phyloP scores from a whole-genome alignment of 2,113 vertebrate genomes.

The Rhinolophus sinicus region DNA sequence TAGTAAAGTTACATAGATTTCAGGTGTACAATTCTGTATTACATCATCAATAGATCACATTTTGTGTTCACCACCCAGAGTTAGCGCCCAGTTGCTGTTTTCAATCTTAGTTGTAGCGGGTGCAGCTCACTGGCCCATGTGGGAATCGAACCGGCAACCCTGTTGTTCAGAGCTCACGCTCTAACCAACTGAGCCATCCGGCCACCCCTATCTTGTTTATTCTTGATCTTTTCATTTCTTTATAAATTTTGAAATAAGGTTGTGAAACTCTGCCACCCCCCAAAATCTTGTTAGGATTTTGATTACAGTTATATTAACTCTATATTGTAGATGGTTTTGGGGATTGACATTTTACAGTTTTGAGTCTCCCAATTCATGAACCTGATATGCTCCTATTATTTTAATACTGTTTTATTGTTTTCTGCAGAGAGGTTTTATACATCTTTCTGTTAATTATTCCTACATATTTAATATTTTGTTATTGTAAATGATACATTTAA shows the following conservation, averaged over 20 bases:
- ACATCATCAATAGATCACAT: no score
- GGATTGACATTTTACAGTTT: not conserved
- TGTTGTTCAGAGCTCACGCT: no score
- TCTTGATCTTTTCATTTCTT: not conserved
- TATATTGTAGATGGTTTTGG: not conserved
- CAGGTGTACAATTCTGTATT: no score
- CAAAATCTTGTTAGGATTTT: not conserved
- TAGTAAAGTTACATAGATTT: no score
- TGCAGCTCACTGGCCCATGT: no score
- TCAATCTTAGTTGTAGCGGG: no score
- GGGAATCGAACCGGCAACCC: no score
- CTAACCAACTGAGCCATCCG: no score
- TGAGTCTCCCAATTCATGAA: not conserved
- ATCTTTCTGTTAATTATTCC: not conserved
- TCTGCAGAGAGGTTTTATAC: not conserved
- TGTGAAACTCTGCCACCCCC: not conserved
- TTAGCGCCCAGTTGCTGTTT: no score
- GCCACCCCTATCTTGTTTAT: no score
- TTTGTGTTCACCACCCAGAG: no score
- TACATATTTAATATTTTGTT: conserved; percentile 11
- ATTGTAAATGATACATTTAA: not conserved
- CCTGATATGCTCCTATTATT: not conserved
- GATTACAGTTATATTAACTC: not conserved
- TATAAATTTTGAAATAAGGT: not conserved
- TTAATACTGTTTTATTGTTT: not conserved